Evolutionary conservation across 2,113 vertebrate genomes (phyloP), one percentile per base, ranked within the genome.

Genomic region (Motacilla tschutschensis): DNA sequence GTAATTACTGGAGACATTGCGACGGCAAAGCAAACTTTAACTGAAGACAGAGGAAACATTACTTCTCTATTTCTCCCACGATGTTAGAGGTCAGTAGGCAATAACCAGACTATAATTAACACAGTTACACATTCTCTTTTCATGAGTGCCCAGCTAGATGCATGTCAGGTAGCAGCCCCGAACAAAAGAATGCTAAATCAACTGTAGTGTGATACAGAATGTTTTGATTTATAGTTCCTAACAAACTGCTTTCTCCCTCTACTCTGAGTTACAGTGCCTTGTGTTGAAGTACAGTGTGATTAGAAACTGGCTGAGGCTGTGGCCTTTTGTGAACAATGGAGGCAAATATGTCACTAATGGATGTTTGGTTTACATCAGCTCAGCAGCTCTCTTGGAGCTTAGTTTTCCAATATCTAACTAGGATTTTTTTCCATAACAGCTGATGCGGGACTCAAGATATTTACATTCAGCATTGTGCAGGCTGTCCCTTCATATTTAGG

Each of bases 101-200:
- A 94, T 92, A 95, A 90, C 60, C 57, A 91, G 87, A 79, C 85
- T 67, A 75, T 78, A 93, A 93, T 91, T 95, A 92, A 84, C 63
- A 82, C 72, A 91, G 83, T 88, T 91, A 50, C 64, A 69, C 33
- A 40, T 53, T 63, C 25, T 79, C 41, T 67, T 92, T 76, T 85
- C 65, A 83, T 89, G 87, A 72, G 46, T 46, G 59, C 75, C 67
- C 64, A 67, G 64, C 87, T 70, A 89, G 65, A 73, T 5, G 8
- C 55, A 17, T 1, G 2, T 84, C 86, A 89, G 87, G 82, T 79
- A 88, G 35, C 26, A 78, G 74, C 35, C 51, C 48, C 0, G 0
- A 93, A 90, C 64, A 92, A 86, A 93, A 78, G 91, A 82, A 83
- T 67, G 36, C 38, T 84, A 94, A 92, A 79, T 85, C 77, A 76